A percentile compares a stretch with the other conserved stretches of the same genome.
Evolutionary conservation across 92 coral and sea anemone genomes (phyloP).

Genomic region (Pocillopora meandrina): DNA sequence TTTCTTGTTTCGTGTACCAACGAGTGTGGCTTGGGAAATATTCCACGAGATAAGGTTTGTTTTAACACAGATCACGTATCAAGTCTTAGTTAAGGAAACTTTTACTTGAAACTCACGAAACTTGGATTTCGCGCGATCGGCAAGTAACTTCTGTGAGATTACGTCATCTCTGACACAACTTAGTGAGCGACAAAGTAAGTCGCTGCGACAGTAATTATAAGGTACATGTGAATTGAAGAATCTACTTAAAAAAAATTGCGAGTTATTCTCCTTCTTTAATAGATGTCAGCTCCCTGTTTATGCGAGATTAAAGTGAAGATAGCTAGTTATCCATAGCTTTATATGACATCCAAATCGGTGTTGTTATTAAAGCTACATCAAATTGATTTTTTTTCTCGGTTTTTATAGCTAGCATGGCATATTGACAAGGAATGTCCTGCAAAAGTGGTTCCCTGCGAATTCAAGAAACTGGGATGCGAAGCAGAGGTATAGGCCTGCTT

Average conservation of each 20-base stretch:
- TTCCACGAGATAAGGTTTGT: background rate
- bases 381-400: background rate
- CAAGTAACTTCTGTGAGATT: no score
- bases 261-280: no score
- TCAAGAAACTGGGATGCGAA: slow-evolving; percentile 45
- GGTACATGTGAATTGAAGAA: no score
- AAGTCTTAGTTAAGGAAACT: background rate
- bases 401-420: slow-evolving; percentile 35
- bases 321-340: background rate
- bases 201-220: no score
- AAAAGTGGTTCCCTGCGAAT: slow-evolving; percentile 30
- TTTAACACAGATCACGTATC: background rate
- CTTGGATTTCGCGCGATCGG: no score
- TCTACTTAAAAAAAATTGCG: no score
- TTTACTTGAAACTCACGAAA: background rate
- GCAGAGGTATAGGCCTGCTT: slow-evolving; percentile 22
- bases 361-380: no score
- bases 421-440: slow-evolving; percentile 38
- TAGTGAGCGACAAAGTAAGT: no score
- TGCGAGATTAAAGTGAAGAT: no score
- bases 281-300: no score
- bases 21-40: slow-evolving; percentile 30
- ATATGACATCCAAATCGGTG: background rate
- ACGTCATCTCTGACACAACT: no score
- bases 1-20: slow-evolving; percentile 25